Evolutionary conservation across 1,140 invertebrate genomes (phyloP).

Genomic region (Metaphire vulgaris): DNA sequence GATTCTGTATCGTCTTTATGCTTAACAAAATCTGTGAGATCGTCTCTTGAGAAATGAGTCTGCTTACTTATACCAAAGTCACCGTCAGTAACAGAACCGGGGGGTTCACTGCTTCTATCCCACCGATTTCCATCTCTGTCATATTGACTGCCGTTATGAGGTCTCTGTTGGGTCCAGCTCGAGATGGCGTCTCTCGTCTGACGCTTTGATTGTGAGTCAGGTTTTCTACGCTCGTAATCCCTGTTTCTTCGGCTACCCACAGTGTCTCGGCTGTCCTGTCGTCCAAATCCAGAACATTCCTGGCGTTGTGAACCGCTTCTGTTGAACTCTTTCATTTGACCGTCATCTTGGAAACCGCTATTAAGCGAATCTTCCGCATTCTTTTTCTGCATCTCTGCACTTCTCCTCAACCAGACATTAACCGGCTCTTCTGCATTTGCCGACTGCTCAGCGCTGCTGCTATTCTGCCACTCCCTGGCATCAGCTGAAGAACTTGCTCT

Average conservation of each 20-base stretch:
- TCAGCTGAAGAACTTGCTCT: no score
- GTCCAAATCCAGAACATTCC: not conserved
- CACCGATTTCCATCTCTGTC: not conserved
- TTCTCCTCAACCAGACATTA: not conserved
- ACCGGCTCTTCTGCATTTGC: not conserved
- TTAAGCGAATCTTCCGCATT: not conserved
- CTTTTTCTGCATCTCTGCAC: not conserved
- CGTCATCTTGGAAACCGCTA: not conserved
- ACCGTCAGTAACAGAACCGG: not conserved
- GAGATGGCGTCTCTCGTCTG: not conserved
- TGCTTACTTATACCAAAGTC: not conserved
- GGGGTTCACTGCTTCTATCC: not conserved
- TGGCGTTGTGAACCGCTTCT: not conserved
- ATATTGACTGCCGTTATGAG: not conserved
- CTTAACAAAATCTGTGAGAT: not conserved
- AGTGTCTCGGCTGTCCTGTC: constrained; percentile 3
- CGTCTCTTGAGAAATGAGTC: not conserved
- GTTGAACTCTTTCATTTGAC: not conserved
- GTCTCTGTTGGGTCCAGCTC: not conserved
- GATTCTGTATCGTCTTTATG: not conserved
- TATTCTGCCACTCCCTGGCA: not conserved
- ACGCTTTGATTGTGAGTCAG: not conserved
- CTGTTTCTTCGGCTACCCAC: constrained; percentile 4
- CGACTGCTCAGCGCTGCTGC: not conserved
- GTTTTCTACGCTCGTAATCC: not conserved